Conservation (phyloP, 2,888 invertebrate genomes). For the Cheilosia urbana region DNA sequence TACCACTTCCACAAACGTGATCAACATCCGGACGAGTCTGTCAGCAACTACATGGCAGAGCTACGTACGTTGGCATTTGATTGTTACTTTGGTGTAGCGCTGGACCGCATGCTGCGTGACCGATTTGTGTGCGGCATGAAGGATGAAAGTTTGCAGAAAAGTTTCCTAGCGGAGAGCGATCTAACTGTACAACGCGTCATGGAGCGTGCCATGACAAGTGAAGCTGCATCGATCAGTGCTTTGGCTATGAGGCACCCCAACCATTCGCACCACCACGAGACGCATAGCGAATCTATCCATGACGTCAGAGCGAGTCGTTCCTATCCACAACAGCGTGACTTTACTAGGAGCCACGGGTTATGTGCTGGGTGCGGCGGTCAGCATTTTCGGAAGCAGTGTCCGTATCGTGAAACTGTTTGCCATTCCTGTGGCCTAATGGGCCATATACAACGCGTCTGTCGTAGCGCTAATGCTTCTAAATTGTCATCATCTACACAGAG, state of each 20-base stretch:
- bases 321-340: not conserved
- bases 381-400: conserved; percentile 23
- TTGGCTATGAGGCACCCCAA: conserved; percentile 1
- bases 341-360: conserved; percentile 1
- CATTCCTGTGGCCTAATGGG: conserved; percentile 20
- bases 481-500: not conserved
- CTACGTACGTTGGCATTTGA: conserved; percentile 54
- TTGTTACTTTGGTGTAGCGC: conserved; percentile 55
- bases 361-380: conserved; percentile 34
- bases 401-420: conserved; percentile 32
- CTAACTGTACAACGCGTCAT: conserved; percentile 52
- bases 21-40: conserved; percentile 28
- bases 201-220: conserved; percentile 42
- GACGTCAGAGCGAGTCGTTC: conserved; percentile 14
- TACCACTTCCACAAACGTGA: conserved; percentile 41
- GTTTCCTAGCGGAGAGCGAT: conserved; percentile 45
- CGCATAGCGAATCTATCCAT: conserved; percentile 18
- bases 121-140: conserved; percentile 67
- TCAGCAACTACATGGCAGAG: conserved; percentile 44
- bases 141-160: conserved; percentile 56
- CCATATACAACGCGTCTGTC: conserved; percentile 26
- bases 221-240: conserved; percentile 39
- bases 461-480: conserved; percentile 4
- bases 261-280: conserved; percentile 18
- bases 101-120: conserved; percentile 67